Conservation (phyloP, 35 echinoderm and acorn worm species). For the Anneissia japonica region DNA sequence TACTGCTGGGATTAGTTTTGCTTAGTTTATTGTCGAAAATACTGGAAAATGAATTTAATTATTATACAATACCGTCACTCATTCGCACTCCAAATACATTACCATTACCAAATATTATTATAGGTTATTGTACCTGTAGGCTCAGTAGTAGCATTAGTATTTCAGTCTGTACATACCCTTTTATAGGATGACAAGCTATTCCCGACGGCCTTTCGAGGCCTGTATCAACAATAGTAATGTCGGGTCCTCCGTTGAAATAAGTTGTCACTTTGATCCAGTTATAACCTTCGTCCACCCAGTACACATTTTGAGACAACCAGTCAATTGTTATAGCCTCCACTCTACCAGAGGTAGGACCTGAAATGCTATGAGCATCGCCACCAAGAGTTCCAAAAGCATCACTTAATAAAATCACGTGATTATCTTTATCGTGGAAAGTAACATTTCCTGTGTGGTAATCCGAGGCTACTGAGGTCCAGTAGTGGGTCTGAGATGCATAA, state of each 20-base stretch:
- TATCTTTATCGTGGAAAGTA: neutral
- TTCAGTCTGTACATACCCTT: neutral
- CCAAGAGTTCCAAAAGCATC: neutral
- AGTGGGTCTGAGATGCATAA: neutral
- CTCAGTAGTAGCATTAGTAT: no score
- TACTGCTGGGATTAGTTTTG: no score
- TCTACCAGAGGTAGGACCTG: neutral
- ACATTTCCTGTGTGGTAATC: neutral
- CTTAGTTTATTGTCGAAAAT: no score
- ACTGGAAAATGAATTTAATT: no score
- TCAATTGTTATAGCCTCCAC: neutral
- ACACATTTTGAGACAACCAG: constrained; percentile 1
- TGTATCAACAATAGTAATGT: neutral
- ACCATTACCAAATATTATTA: no score
- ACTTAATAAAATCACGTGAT: neutral
- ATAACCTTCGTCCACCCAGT: neutral
- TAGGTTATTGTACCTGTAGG: no score
- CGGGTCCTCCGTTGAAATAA: neutral
- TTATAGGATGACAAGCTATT: constrained; percentile 1
- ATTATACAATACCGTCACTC: no score
- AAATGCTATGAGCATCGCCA: neutral
- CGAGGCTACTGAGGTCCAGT: neutral
- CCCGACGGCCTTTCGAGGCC: neutral
- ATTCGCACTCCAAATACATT: no score
- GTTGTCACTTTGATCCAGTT: constrained; percentile 7